Evolutionary conservation across 2,113 vertebrate genomes (phyloP).

Genomic region (Orthonyx spaldingii): DNA sequence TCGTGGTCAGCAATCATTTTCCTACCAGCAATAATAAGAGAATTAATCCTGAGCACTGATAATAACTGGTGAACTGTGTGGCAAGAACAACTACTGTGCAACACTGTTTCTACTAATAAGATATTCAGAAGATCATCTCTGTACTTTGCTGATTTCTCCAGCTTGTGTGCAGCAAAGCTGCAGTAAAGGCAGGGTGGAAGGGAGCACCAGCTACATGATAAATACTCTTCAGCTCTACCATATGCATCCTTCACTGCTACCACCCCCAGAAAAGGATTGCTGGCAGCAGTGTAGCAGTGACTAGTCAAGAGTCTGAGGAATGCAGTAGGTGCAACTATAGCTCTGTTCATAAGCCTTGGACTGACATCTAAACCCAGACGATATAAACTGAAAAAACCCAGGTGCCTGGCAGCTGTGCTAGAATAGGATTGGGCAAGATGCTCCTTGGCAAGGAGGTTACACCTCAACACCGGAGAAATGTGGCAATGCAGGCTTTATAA

Average conservation of each 20-base stretch:
- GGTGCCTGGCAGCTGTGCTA: not conserved
- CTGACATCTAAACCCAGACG: not conserved
- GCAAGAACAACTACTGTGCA: not conserved
- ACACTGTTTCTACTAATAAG: not conserved
- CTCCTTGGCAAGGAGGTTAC: not conserved
- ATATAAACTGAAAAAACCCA: not conserved
- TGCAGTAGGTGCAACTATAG: not conserved
- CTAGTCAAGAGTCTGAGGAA: not conserved
- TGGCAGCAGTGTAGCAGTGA: not conserved
- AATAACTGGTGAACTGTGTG: not conserved
- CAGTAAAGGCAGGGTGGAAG: not conserved
- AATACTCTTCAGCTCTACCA: not conserved
- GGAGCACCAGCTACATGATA: not conserved
- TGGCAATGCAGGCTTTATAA: not conserved
- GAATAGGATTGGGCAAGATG: not conserved
- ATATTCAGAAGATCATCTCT: not conserved
- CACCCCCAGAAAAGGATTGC: not conserved
- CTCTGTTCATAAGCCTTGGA: not conserved
- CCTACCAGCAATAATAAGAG: not conserved
- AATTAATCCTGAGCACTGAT: not conserved
- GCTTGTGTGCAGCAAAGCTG: not conserved
- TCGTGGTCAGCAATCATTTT: not conserved
- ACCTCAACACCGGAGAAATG: accelerated
- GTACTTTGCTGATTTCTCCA: not conserved
- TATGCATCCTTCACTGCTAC: not conserved